Percentiles rank a stretch among this genome's conserved stretches.
phyloP scores from a whole-genome alignment of 1,140 invertebrate genomes.

The Papilio aristodemus region DNA sequence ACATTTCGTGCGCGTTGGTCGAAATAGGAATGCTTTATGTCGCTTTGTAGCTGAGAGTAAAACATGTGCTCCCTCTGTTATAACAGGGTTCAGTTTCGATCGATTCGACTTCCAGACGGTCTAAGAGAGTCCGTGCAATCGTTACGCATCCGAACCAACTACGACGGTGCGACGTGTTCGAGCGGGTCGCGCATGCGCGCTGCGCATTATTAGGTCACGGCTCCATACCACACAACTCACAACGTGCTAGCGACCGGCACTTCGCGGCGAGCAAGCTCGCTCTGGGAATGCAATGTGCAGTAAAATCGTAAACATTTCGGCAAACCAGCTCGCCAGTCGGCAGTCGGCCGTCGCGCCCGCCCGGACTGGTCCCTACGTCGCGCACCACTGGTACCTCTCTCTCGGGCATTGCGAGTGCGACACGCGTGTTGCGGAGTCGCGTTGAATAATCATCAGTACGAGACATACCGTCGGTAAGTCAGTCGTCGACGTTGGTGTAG shows the following conservation, averaged over 20 bases:
- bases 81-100: conserved; percentile 53
- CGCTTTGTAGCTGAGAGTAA: not conserved
- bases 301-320: conserved; percentile 5
- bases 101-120: conserved; percentile 60
- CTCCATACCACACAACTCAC: conserved; percentile 65
- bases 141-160: conserved; percentile 64
- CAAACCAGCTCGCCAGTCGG: not conserved
- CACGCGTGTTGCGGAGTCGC: conserved; percentile 36
- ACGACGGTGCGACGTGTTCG: conserved; percentile 59
- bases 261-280: not conserved
- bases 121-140: conserved; percentile 66
- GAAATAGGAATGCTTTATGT: not conserved
- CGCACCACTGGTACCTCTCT: not conserved
- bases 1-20: not conserved
- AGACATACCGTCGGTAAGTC: conserved; percentile 54
- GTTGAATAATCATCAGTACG: conserved; percentile 42
- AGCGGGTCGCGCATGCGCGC: conserved; percentile 67
- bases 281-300: conserved; percentile 24
- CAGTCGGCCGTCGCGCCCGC: not conserved
- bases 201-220: conserved; percentile 70
- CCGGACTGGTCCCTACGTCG: conserved; percentile 2
- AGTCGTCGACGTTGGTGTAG: conserved; percentile 48
- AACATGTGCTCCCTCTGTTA: not conserved
- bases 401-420: conserved; percentile 30
- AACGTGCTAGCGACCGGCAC: conserved; percentile 42